Conservation (phyloP, 2,113 vertebrate genomes). For the Larimichthys crocea region DNA sequence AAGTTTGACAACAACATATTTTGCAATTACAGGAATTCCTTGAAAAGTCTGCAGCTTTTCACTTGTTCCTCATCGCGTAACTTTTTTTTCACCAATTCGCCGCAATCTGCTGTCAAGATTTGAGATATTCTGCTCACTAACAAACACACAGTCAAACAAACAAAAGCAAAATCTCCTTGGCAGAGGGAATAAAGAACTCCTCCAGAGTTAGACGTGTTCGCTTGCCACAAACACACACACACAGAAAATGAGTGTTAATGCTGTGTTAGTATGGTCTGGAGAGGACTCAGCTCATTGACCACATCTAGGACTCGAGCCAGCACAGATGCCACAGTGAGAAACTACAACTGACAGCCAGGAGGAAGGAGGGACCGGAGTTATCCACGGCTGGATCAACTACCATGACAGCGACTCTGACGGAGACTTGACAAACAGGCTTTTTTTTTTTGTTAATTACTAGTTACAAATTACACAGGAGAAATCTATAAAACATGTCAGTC, state of each 20-base stretch:
- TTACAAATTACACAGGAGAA: neutral
- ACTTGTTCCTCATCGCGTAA: constrained; percentile 1
- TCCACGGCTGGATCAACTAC: constrained; percentile 36
- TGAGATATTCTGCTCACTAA: constrained; percentile 25
- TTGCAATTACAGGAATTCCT: neutral
- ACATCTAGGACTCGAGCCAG: constrained; percentile 68
- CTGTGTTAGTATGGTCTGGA: constrained; percentile 33
- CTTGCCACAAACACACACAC: constrained; percentile 5
- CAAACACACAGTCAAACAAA: constrained; percentile 41
- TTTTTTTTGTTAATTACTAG: neutral
- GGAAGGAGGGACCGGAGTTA: neutral
- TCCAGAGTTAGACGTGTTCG: constrained; percentile 15
- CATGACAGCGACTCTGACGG: constrained; percentile 4
- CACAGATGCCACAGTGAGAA: constrained; percentile 69
- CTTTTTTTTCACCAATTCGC: constrained; percentile 3
- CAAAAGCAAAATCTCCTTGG: constrained; percentile 32
- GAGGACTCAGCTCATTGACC: constrained; percentile 56
- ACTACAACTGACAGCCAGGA: constrained; percentile 48
- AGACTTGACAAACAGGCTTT: neutral
- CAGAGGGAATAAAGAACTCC: constrained; percentile 12
- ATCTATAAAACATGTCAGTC: neutral
- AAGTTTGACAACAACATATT: neutral
- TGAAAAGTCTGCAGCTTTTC: neutral
- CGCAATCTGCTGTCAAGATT: constrained; percentile 30
- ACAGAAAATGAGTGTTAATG: constrained; percentile 8